Evolutionary conservation across 1,140 invertebrate genomes (phyloP).

Genomic region (Geopemphigus sp.): DNA sequence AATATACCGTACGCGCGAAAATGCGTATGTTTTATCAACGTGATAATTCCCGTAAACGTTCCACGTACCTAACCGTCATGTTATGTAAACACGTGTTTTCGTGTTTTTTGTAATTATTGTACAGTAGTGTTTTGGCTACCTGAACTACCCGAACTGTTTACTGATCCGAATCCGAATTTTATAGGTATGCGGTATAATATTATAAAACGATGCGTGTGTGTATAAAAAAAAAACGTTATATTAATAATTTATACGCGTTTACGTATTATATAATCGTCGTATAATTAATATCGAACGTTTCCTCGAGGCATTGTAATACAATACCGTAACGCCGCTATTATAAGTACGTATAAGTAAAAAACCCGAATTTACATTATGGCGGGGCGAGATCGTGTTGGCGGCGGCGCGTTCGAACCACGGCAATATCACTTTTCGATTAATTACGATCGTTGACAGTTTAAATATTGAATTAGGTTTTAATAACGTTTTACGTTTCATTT

Average conservation of each 20-base stretch:
- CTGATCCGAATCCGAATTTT: background rate
- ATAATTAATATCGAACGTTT: constrained; percentile 32
- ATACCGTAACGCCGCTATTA: background rate
- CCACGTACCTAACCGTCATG: too few species aligned
- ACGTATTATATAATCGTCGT: constrained; percentile 20
- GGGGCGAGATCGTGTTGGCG: background rate
- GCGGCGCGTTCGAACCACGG: background rate
- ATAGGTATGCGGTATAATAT: background rate
- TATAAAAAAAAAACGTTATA: constrained; percentile 5
- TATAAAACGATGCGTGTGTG: background rate
- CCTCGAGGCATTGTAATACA: constrained; percentile 28
- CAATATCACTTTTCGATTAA: background rate
- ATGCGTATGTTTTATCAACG: too few species aligned
- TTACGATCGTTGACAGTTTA: background rate
- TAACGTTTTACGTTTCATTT: background rate
- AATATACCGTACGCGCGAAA: too few species aligned
- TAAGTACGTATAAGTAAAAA: background rate
- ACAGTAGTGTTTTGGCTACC: constrained; percentile 15
- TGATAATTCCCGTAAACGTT: too few species aligned
- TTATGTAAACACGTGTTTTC: constrained; percentile 20
- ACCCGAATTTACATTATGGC: background rate
- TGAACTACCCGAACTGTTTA: background rate
- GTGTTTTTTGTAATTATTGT: constrained; percentile 31
- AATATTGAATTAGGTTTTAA: background rate
- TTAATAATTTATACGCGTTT: constrained; percentile 17